Base-by-base conservation (phyloP, 2,888 invertebrate genomes). In the Cepaea hortensis region DNA sequence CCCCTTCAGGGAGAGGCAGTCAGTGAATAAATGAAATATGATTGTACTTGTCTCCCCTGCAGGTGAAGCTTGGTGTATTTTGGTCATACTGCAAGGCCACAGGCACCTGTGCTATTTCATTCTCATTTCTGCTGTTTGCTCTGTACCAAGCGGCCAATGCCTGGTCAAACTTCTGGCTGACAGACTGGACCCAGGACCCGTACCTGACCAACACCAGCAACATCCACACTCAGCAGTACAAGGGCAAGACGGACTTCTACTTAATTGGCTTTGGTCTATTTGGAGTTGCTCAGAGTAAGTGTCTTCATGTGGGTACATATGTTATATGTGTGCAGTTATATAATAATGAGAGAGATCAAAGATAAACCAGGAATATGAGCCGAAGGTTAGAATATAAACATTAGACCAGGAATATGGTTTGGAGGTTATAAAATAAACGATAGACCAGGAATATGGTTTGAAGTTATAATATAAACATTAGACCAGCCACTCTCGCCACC, bases 51-150 rank as follows among this genome's bases (percentile, higher is more conserved):
- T 48, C 48, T 75, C 7, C 48, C 13, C 15, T 6, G 23, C 90
- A 94, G 94, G 94, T 94, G n/a, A 92, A 92, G 85, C 86, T 89
- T 80, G 87, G 89, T 7, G 93, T 94, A 20, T 93, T 92, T 88
- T 61, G 91, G 85, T 83, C 91, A 13, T 94, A 94, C 89, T 89
- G 92, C 73, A 90, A 89, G 70, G 91, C 94, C 9, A 88, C 93
- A 0, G 89, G 89, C 15, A 62, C 50, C 15, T 55, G 77, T 23
- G 85, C 87, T 35, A 87, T 89, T 13, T 20, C 81, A 13, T 65
- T 81, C 18, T 84, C 87, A n/a, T n/a, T 89, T 46, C 46, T 88
- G 20, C 85, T 89, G 46, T 89, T 87, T 83, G n/a, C 85, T 11
- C 61, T 87, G 9, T 89, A 87, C n/a, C 89, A 89, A 86, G 89